Conservation (phyloP, 2,113 vertebrate species). For the Athene cunicularia region DNA sequence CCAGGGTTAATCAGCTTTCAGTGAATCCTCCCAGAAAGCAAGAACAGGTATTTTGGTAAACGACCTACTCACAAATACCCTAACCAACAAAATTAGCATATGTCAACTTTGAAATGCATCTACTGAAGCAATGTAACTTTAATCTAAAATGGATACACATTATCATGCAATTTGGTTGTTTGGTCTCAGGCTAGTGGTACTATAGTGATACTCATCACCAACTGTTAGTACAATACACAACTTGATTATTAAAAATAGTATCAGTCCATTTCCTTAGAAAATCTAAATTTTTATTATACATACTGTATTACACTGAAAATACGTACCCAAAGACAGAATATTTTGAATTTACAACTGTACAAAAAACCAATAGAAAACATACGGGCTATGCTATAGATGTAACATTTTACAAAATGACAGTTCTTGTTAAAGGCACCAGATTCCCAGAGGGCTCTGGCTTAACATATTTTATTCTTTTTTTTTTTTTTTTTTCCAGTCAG, state of each 20-base stretch:
- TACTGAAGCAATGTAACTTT: not conserved
- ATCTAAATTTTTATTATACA: constrained; percentile 77
- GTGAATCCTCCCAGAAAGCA: not conserved
- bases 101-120: not conserved
- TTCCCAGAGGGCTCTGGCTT: constrained; percentile 57
- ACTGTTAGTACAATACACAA: not conserved
- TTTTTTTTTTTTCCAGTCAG: constrained; percentile 3
- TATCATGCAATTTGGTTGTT: not conserved
- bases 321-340: constrained; percentile 63
- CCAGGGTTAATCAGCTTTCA: not conserved
- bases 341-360: constrained; percentile 70
- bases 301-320: constrained; percentile 74
- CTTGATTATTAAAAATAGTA: not conserved
- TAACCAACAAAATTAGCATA: not conserved
- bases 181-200: not conserved
- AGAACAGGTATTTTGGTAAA: not conserved
- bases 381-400: constrained; percentile 26
- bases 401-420: constrained; percentile 70
- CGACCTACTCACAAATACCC: not conserved
- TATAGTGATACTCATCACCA: not conserved
- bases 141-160: not conserved
- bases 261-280: constrained; percentile 68
- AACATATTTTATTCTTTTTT: constrained; percentile 23
- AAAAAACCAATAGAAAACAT: constrained; percentile 73
- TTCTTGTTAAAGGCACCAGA: constrained; percentile 68